Evolutionary conservation across 2,113 vertebrate genomes (phyloP).

Genomic region (Phylloscopus trochiloides): DNA sequence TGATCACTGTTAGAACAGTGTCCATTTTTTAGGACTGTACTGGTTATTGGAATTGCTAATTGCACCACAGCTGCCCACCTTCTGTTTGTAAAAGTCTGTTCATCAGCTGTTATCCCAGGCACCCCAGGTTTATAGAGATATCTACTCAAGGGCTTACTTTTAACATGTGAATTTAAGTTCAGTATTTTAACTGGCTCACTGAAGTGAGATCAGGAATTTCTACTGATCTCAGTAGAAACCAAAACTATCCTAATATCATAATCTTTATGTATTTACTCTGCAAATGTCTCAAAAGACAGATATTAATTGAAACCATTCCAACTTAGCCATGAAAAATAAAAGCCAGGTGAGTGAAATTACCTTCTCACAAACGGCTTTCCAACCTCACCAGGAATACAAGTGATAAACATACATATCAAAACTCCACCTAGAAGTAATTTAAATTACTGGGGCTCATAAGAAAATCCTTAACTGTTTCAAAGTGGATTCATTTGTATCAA

Average conservation of each 20-base stretch:
- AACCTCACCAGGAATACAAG: not conserved
- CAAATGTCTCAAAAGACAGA: not conserved
- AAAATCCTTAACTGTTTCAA: not conserved
- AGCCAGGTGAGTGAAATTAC: not conserved
- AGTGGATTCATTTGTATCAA: not conserved
- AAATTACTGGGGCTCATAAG: not conserved
- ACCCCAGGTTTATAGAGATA: not conserved
- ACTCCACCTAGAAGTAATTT: not conserved
- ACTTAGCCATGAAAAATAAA: not conserved
- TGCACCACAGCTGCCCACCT: not conserved
- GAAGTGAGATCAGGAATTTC: not conserved
- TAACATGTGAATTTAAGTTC: not conserved
- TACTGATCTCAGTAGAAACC: not conserved
- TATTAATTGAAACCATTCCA: not conserved
- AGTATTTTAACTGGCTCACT: not conserved
- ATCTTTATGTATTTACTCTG: not conserved
- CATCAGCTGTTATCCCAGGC: not conserved
- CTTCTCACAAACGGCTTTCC: not conserved
- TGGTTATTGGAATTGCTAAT: not conserved
- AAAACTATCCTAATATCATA: not conserved
- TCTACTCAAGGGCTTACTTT: not conserved
- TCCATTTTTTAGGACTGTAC: not conserved
- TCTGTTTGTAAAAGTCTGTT: not conserved
- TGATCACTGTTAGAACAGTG: not conserved
- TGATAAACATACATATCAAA: fast-evolving